Evolutionary conservation across 2,113 vertebrate species (phyloP), one percentile per base, ranked within the genome.

Genomic region (Sarotherodon lohbergeri): DNA sequence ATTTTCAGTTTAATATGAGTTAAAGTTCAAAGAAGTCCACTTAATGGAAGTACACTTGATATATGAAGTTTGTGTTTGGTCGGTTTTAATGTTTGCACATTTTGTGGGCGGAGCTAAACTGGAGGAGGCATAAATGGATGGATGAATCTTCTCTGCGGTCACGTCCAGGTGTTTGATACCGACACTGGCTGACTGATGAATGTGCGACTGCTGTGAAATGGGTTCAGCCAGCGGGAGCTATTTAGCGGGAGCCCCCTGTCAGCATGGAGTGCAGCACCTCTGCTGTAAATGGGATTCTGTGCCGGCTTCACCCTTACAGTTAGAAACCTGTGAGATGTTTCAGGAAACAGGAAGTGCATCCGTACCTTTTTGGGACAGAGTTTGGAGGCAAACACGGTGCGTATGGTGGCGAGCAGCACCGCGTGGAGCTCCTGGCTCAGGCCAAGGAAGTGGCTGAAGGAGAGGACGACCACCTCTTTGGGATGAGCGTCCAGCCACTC

Each of bases 391-490:
- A 97, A 97, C 3, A 93, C 66, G n/a, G 82, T 93, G 88, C 95
- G 94, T 43, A 97, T 96, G 86, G 90, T 95, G 2, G 93, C 86
- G 82, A 97, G 88, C 84, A 97, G 96, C 85, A 86, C 88, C 5
- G 55, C 19, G 89, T 97, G 97, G 22, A 96, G 96, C 54, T 97
- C 96, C 39, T 92, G 94, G 85, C 39, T 95, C 80, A 97, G 93
- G 36, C 92, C 94, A 7, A 95, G 95, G 90, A 97, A 96, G 90
- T 96, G 96, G 59, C 96, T 97, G 95, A 97, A 97, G 81, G 96
- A 97, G 82, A 97, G 93, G 78, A 97, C 95, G 43, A 97, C 92
- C 55, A 97, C 94, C 76, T 97, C 97, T 86, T 84, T 96, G 36
- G 96, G 96, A 89, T 97, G 97, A 57, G 84, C 50, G 4, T 96